These are phyloP conservation scores for Melanotaenia pygmaea DNA, from an alignment of 2,797 vertebrate species.

Conservation along the genomic window DNA sequence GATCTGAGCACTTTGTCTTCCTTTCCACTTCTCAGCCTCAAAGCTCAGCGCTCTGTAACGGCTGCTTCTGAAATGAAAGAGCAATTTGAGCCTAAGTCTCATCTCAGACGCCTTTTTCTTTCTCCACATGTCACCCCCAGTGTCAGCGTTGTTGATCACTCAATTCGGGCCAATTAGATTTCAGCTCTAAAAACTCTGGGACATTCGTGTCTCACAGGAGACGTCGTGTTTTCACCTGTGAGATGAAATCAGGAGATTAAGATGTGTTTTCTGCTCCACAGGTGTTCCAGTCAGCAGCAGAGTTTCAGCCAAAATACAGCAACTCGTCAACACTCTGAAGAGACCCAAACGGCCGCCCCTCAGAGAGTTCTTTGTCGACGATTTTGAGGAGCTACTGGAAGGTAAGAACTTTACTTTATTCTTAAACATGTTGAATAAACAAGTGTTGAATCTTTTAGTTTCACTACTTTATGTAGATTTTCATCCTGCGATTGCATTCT, in stretches of 20 bases:
- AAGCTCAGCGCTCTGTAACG: constrained; percentile 2
- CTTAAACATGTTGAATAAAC: not conserved
- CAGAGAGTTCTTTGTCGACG: constrained; percentile 97
- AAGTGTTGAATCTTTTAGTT: too few species aligned
- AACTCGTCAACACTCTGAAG: constrained; percentile 97
- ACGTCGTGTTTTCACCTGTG: not conserved
- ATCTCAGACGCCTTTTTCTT: not conserved
- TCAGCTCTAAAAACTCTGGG: not conserved
- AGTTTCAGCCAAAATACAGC: constrained; percentile 98
- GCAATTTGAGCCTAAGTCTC: constrained; percentile 3
- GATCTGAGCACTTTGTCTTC: not conserved
- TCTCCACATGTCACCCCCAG: not conserved
- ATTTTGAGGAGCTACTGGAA: constrained; percentile 98
- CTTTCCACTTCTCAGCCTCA: not conserved
- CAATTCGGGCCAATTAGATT: constrained; percentile 9
- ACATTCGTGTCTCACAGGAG: not conserved
- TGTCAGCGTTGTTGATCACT: constrained; percentile 4
- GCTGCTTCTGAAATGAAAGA: constrained; percentile 15
- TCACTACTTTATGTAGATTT: too few species aligned
- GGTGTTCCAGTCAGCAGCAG: constrained; percentile 98
- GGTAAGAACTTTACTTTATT: constrained; percentile 72
- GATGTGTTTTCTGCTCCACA: constrained; percentile 54
- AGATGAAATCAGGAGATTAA: constrained; percentile 1
- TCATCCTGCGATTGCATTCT: too few species aligned
- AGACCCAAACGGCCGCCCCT: constrained; percentile 92